Base-by-base conservation (phyloP, 64 coral and sea anemone genomes). In the Pocillopora damicornis region DNA sequence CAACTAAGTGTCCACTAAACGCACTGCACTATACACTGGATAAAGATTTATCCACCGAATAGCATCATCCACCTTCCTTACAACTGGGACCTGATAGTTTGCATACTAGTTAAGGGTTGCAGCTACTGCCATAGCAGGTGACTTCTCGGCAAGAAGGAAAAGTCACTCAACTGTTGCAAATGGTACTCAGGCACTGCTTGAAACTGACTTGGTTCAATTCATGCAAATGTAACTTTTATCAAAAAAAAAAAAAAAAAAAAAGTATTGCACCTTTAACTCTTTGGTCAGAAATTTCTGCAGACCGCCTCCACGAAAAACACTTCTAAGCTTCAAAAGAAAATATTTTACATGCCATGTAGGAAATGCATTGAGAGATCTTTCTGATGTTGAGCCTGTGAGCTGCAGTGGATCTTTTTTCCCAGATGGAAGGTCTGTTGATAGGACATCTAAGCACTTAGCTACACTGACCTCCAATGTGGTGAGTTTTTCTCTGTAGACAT, bases 221-320 rank as follows among this genome's bases (percentile, higher is more conserved):
- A 51, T 51, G 42, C 42, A 7, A 0, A 51, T 51, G 42, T 7
- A 51, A 4, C 42, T 51, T 51, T 51, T 51, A 51, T 51, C 7
- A 7, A 1, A 22, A 20, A 66, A 66, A 8, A 67, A 23, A 23
- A 23, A 71, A 71, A 10, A 7, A 10, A 71, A 63, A 17, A 11
- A 11, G 20, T 71, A 11, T 4, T n/a, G 30, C 63, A 92, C 90
- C 90, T 92, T 92, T 1, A 87, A 20, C 61, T 79, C 75, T 38
- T 71, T 58, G 20, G 90, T 92, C 51, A 65, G 75, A 36, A 87
- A 58, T 13, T 20, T 26, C 10, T 61, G 45, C 1, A 92, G 56
- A 35, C 89, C 81, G 14, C 13, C 74, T 20, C 14, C 18, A 35
- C 13, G 10, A 20, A 91, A 59, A 38, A 71, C 35, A 60, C 42